Evolutionary conservation across 2,888 invertebrate genomes (phyloP).

Genomic region (Polydrusus cervinus): DNA sequence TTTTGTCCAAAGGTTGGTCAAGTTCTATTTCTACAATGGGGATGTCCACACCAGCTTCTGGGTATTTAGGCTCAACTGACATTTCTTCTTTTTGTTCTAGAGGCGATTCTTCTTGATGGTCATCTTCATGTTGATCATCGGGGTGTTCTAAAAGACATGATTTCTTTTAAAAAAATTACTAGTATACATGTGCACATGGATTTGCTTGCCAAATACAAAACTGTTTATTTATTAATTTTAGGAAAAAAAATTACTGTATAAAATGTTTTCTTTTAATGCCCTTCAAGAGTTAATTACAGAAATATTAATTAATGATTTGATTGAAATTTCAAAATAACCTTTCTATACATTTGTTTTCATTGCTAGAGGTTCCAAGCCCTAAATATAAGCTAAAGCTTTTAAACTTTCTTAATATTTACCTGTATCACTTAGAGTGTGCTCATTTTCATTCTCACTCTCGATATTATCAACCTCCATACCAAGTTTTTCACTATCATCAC

Average conservation of each 20-base stretch:
- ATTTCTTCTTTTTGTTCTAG: slow-evolving; percentile 55
- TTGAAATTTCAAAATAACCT: too few relatives aligned
- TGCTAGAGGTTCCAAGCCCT: too few relatives aligned
- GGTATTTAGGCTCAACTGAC: slow-evolving; percentile 56
- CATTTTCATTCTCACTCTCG: slow-evolving; percentile 69
- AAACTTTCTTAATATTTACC: slow-evolving; percentile 16
- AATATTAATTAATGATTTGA: too few relatives aligned
- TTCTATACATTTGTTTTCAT: too few relatives aligned
- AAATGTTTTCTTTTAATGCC: too few relatives aligned
- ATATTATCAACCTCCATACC: slow-evolving; percentile 74
- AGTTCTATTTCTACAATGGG: slow-evolving; percentile 82
- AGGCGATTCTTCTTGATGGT: slow-evolving; percentile 17
- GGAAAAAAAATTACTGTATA: too few relatives aligned
- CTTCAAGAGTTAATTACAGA: too few relatives aligned
- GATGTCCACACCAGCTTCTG: slow-evolving; percentile 78
- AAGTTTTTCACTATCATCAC: slow-evolving; percentile 77
- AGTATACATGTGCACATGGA: too few relatives aligned
- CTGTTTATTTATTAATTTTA: too few relatives aligned
- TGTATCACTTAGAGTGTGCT: slow-evolving; percentile 52
- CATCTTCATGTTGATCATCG: slow-evolving; percentile 17
- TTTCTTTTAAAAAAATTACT: too few relatives aligned
- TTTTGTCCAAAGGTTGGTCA: slow-evolving; percentile 83
- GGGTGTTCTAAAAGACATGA: slow-evolving; percentile 31
- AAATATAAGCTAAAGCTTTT: too few relatives aligned
- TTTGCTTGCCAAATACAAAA: too few relatives aligned